A percentile compares a stretch with the other conserved stretches of the same genome.
phyloP scores from a whole-genome alignment of 1,140 invertebrate genomes.

The Lerema accius region DNA sequence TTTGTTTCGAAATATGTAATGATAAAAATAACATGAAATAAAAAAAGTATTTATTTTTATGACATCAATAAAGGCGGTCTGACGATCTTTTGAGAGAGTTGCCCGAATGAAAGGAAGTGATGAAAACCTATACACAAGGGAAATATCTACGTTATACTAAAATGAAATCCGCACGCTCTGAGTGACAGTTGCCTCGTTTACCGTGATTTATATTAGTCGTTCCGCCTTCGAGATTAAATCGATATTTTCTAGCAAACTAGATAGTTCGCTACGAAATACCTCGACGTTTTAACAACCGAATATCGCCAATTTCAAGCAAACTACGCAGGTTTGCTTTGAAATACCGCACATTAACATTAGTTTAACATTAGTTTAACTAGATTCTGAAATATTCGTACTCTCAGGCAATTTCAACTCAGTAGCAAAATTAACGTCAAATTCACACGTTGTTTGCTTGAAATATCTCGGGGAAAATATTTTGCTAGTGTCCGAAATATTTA shows the following conservation, averaged over 20 bases:
- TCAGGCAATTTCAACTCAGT: slow-evolving; percentile 9
- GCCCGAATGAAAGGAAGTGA: slow-evolving; percentile 37
- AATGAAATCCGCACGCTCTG: slow-evolving; percentile 37
- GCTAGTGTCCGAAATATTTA: background rate
- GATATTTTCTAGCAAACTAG: slow-evolving; percentile 27
- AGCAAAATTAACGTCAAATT: slow-evolving; percentile 5
- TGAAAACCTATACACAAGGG: slow-evolving; percentile 36
- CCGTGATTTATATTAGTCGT: slow-evolving; percentile 31
- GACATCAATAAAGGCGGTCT: slow-evolving; percentile 13
- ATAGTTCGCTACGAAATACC: slow-evolving; percentile 22
- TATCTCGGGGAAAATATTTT: too few relatives aligned
- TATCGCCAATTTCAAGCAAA: slow-evolving; percentile 10
- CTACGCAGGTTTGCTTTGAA: slow-evolving; percentile 7
- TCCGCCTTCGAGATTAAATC: slow-evolving; percentile 33
- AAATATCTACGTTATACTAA: slow-evolving; percentile 39
- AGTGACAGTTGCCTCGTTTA: slow-evolving; percentile 32
- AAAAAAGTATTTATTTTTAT: slow-evolving; percentile 20
- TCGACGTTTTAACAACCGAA: slow-evolving; percentile 19
- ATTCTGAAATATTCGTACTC: background rate
- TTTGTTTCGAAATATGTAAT: too few relatives aligned
- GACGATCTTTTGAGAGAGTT: slow-evolving; percentile 30
- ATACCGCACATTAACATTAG: slow-evolving; percentile 11
- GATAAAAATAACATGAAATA: background rate
- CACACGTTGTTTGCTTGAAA: background rate
- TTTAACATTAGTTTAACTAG: slow-evolving; percentile 15